Conservation (phyloP, 2,113 vertebrate genomes). For the Orientallactaga bullata region DNA sequence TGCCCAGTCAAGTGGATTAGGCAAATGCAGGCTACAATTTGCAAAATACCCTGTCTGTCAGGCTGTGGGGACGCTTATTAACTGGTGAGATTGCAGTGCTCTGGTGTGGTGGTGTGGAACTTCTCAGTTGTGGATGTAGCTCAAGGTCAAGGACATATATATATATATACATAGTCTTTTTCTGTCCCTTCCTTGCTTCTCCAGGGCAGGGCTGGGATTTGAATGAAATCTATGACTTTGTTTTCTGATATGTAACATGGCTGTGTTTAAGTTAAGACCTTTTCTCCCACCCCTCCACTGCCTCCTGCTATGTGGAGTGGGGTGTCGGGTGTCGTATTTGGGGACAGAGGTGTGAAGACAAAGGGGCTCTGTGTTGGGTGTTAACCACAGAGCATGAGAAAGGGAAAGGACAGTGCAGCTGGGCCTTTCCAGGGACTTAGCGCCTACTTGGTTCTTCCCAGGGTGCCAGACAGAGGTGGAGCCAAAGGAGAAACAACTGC, state of each 20-base stretch:
- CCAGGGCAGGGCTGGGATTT: conserved; percentile 6
- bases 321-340: neutral
- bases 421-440: neutral
- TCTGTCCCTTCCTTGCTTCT: conserved; percentile 86
- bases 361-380: neutral
- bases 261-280: neutral
- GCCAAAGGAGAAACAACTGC: neutral
- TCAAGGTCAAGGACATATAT: conserved; percentile 90
- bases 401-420: neutral
- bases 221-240: conserved; percentile 58
- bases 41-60: conserved; percentile 89
- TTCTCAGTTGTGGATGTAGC: conserved; percentile 87
- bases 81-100: conserved; percentile 80
- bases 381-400: neutral
- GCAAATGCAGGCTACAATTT: conserved; percentile 88
- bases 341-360: neutral
- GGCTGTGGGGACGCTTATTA: conserved; percentile 79
- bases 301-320: neutral
- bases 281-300: too few relatives aligned
- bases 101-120: conserved; percentile 60
- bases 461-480: conserved; percentile 57
- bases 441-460: neutral
- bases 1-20: conserved; percentile 89
- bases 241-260: neutral
- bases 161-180: too few relatives aligned